Evolutionary conservation across 2,888 invertebrate species (phyloP).

Genomic region (Pandemis corylana): DNA sequence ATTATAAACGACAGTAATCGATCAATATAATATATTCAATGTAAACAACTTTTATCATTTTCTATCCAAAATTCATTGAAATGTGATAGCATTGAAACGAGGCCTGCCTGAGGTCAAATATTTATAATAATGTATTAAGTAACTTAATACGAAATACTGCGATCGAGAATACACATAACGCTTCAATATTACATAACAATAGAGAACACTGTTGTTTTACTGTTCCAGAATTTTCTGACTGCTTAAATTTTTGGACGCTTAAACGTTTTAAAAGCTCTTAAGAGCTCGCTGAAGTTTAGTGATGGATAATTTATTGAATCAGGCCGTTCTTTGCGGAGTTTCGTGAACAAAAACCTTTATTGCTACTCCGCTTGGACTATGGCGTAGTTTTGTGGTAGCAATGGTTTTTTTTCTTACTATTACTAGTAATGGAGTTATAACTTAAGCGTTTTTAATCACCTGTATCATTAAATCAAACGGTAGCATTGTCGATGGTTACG

Average conservation of each 20-base stretch:
- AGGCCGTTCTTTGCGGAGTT: no score
- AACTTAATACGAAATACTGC: slow-evolving; percentile 15
- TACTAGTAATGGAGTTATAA: not conserved
- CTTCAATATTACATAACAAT: not conserved
- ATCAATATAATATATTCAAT: slow-evolving; percentile 21
- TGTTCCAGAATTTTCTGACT: not conserved
- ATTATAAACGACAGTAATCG: not conserved
- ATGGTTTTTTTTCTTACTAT: no score
- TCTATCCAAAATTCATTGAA: slow-evolving; percentile 11
- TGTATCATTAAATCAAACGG: not conserved
- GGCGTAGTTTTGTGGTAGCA: not conserved
- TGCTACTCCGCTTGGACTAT: no score
- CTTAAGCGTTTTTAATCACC: not conserved
- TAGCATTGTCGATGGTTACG: slow-evolving; percentile 5
- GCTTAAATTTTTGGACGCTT: not conserved
- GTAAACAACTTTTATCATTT: slow-evolving; percentile 10
- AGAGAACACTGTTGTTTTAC: not conserved
- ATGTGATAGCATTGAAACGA: slow-evolving; percentile 33
- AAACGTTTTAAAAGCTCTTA: not conserved
- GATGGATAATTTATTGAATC: no score
- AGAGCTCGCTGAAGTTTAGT: not conserved
- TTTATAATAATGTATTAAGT: slow-evolving; percentile 5
- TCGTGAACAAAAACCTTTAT: no score
- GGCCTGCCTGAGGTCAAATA: slow-evolving; percentile 28
- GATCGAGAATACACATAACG: slow-evolving; percentile 16